A percentile compares a stretch with the other conserved stretches of the same genome.
phyloP scores from a whole-genome alignment of 2,113 vertebrate species.

The Psilopogon haemacephalus region DNA sequence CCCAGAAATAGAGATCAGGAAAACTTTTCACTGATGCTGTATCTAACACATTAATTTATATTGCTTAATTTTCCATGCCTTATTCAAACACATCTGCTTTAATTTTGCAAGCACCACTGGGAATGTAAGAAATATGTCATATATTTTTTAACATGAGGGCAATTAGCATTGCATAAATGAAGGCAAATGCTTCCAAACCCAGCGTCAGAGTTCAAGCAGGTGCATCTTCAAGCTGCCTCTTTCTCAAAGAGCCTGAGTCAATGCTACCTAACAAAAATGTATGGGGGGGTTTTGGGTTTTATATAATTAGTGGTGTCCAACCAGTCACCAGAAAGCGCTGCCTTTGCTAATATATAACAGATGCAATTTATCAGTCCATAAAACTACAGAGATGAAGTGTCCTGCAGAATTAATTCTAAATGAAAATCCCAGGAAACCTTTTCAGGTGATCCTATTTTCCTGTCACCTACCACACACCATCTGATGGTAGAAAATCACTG shows the following conservation, averaged over 20 bases:
- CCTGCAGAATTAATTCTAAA: constrained; percentile 5
- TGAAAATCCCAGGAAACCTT: constrained; percentile 6
- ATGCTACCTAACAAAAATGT: background rate
- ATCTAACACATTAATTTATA: background rate
- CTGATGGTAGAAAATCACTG: background rate
- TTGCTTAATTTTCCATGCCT: background rate
- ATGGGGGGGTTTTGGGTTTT: background rate
- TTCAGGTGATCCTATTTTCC: constrained; percentile 17
- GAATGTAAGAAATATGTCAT: background rate
- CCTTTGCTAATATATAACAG: background rate
- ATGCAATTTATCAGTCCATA: constrained; percentile 6
- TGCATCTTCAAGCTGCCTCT: background rate
- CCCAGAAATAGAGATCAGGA: background rate
- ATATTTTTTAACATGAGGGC: background rate
- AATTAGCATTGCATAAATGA: background rate
- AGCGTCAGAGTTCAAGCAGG: background rate
- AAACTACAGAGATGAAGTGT: background rate
- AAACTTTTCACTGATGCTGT: background rate
- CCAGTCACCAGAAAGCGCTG: background rate
- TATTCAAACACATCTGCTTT: background rate
- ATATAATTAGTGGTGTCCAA: background rate
- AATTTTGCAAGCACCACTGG: background rate
- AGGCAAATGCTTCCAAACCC: background rate
- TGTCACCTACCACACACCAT: background rate
- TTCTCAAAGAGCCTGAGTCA: background rate